Base-by-base conservation (phyloP, 2,113 vertebrate species). In the Eulemur macaco region DNA sequence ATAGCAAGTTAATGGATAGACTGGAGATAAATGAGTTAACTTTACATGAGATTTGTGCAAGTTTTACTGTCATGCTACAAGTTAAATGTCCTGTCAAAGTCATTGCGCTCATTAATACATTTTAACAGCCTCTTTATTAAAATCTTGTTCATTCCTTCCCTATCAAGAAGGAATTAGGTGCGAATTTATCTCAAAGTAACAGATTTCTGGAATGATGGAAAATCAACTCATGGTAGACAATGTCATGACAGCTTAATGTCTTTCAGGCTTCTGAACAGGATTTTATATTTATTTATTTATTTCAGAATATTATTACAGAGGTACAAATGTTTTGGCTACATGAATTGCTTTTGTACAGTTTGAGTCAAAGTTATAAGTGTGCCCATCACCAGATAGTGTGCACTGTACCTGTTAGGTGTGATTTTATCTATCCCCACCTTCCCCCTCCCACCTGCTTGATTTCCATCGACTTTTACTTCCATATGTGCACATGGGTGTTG, bases 101-200 rank as follows among this genome's bases (percentile, higher is more conserved):
- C n/a, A 37, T 23, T 80, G 42, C 45, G 23, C 8, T 69, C 18
- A 18, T n/a, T 74, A 81, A 29, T 87, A 47, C 93, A 95, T 93
- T 96, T 47, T 69, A 92, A 78, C 90, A 31, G 60, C 42, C 39
- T 96, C 47, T 88, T 94, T 90, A 95, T 91, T 94, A 96, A 97
- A 96, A 69, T 83, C 31, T 74, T 78, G 0, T 82, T 56, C 47
- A 21, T 86, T 66, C 10, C 54, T 88, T 85, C 58, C 56, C 39
- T 63, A 3, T 66, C 81, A 91, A 93, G 81, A 82, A 86, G 68
- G 64, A 91, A 68, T 94, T 78, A 94, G 69, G 63, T 95, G 76
- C 82, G 47, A 92, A 82, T 76, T 94, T 56, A 97, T 92, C 52
- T 85, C 60, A 96, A 96, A 96, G 82, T 74, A 90, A 47, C 11